Conservation (phyloP, 2,113 vertebrate species). For the Odocoileus hemionus region DNA sequence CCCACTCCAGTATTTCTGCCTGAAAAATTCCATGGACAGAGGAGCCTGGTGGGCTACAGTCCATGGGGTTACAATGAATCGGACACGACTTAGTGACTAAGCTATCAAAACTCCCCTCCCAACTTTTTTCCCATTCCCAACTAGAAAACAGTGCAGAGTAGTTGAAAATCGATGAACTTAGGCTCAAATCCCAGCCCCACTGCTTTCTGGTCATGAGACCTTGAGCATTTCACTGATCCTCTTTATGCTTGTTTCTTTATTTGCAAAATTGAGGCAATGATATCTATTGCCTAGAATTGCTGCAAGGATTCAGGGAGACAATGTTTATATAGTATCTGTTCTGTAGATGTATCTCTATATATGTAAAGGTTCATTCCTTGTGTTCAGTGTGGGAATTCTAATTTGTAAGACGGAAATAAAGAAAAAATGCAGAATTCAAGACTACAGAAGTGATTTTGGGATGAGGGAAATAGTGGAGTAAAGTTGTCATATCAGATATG, state of each 20-base stretch:
- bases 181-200: neutral
- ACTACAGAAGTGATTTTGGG: neutral
- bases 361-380: neutral
- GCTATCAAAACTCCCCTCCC: neutral
- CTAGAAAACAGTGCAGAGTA: neutral
- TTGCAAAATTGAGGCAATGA: neutral
- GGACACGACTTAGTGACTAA: neutral
- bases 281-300: neutral
- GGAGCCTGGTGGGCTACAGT: neutral
- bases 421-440: neutral
- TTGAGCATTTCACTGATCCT: neutral
- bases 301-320: neutral
- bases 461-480: neutral
- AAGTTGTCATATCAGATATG: neutral
- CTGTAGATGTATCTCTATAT: neutral
- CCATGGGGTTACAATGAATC: neutral
- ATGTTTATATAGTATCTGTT: neutral
- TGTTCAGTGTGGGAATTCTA: neutral
- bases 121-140: neutral
- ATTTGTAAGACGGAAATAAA: neutral
- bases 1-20: neutral
- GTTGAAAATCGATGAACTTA: neutral
- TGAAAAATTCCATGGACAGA: neutral
- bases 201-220: neutral
- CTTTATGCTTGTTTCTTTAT: neutral